Base-by-base conservation (phyloP, 53 echinoderm and acorn worm genomes). In the Mesocentrotus franciscanus region DNA sequence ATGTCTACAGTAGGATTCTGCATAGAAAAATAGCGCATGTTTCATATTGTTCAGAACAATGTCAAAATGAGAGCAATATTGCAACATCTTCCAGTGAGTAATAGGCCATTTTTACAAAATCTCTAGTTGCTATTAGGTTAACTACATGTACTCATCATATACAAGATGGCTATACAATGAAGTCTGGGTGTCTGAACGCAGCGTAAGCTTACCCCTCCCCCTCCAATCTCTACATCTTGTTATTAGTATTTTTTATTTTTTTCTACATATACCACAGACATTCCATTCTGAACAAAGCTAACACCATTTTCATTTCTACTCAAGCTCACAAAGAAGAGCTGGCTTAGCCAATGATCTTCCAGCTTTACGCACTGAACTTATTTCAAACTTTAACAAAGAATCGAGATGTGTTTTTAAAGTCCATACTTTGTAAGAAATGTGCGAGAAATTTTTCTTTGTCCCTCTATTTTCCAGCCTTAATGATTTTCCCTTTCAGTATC, bases 321-420 rank as follows among this genome's bases (percentile, higher is more conserved):
- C 22, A 39, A 42, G 36, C 36, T 18, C 18, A 81, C 81, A 81
- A 81, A 81, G 81, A 81, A 81, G 49, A 81, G 42, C 81, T 42
- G 42, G 36, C 42, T 81, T 22, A 42, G 81, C 81, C 81, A 81
- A 81, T 81, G 36, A 81, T 81, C 6, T 81, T 42, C 13, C 42
- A 81, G 81, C 42, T 17, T 76, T 29, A 76, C 10, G 16, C 36
- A 22, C 42, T 18, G 8, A 81, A 36, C 81, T 42, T 0, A 81
- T 81, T 81, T 81, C 81, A 81, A 81, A 81, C 74, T 74, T 29
- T 12, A 29, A 72, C 79, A 81, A 81, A 81, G 81, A 36, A 81
- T 5, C 30, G 11, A 1, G 18, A 81, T 17, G 9, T 8, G 22
- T 34, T 42, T 5, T 17, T 29, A 36, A 81, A 81, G 42, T 17